A percentile compares a stretch with the other conserved stretches of the same genome.
Conservation (phyloP, 1,140 invertebrate genomes). For the Oryctes rhinoceros region DNA sequence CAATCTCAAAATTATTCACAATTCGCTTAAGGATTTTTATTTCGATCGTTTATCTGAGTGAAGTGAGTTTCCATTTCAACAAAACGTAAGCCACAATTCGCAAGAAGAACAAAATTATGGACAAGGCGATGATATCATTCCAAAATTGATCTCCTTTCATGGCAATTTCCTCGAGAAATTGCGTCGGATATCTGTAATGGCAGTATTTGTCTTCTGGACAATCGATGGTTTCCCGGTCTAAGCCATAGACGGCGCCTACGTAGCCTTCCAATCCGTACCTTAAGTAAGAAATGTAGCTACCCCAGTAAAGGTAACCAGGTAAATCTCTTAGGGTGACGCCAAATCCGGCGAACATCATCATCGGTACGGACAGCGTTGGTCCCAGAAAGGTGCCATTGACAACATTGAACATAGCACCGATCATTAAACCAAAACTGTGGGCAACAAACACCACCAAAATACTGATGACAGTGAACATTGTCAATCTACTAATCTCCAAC, state of each 20-base stretch:
- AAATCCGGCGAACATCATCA: slow-evolving; percentile 91
- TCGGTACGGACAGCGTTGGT: slow-evolving; percentile 78
- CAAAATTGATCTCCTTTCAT: slow-evolving; percentile 84
- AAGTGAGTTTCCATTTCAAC: slow-evolving; percentile 79
- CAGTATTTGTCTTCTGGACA: slow-evolving; percentile 75
- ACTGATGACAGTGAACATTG: slow-evolving; percentile 83
- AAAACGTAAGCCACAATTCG: slow-evolving; percentile 80
- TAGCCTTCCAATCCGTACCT: slow-evolving; percentile 88
- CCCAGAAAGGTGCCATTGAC: slow-evolving; percentile 86
- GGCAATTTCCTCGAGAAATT: slow-evolving; percentile 80
- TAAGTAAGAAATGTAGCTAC: slow-evolving; percentile 87
- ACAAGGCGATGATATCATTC: slow-evolving; percentile 80
- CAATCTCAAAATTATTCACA: too few relatives aligned
- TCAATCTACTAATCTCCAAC: slow-evolving; percentile 76
- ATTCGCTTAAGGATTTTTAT: too few relatives aligned
- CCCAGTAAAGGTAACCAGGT: slow-evolving; percentile 84
- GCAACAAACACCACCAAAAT: slow-evolving; percentile 85
- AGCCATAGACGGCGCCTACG: slow-evolving; percentile 83
- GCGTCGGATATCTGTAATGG: slow-evolving; percentile 77
- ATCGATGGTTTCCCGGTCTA: slow-evolving; percentile 70
- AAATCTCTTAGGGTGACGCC: slow-evolving; percentile 79
- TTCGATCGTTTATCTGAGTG: slow-evolving; percentile 66
- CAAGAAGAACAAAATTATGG: slow-evolving; percentile 74
- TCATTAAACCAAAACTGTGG: slow-evolving; percentile 87
- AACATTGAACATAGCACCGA: slow-evolving; percentile 85